Base-by-base conservation (phyloP, 1,140 invertebrate species). In the Mycetomoellerius zeteki region DNA sequence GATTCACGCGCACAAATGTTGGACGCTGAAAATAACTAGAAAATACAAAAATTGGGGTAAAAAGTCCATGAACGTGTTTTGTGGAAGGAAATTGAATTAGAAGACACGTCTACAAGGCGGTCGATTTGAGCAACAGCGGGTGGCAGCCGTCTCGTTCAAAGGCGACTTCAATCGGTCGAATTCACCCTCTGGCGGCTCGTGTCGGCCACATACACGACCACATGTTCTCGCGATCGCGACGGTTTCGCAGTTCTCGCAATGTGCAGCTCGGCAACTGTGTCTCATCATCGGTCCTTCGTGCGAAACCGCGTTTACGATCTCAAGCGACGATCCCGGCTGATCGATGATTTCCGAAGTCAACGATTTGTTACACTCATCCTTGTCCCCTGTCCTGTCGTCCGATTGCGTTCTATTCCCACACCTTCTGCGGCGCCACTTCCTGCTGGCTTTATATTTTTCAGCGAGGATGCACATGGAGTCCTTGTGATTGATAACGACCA, bases 401-500 rank as follows among this genome's bases (percentile, higher is more conserved):
- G 54, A 64, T 47, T 60, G 67, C 21, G 65, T 3, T 3, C 33
- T 72, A 1, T 52, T 76, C n/a, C 5, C 6, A 24, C 62, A 78
- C 10, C 62, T 30, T 43, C 47, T 58, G 33, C 56, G 72, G 19
- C 72, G 80, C n/a, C 76, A 82, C 65, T 56, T 91, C 16, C 84
- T 89, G 82, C 64, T 88, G 71, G 67, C 75, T 90, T 89, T 91
- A 72, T 92, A 93, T 78, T 93, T 93, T 24, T 94, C 92, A 67
- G 92, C 90, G 30, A 94, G 67, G 58, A 94, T 92, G 19, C 92
- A 89, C 87, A 94, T 60, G 30, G 93, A 93, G 56, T 94, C 93
- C 65, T 92, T 93, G 82, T 93, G 93, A 71, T 91, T 86, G 27
- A 94, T 90, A 52, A 80, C 69, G 8, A 54, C 78, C n/a, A 89